Base-by-base conservation (phyloP, 2,888 invertebrate genomes). In the Agapetus fuscipes region DNA sequence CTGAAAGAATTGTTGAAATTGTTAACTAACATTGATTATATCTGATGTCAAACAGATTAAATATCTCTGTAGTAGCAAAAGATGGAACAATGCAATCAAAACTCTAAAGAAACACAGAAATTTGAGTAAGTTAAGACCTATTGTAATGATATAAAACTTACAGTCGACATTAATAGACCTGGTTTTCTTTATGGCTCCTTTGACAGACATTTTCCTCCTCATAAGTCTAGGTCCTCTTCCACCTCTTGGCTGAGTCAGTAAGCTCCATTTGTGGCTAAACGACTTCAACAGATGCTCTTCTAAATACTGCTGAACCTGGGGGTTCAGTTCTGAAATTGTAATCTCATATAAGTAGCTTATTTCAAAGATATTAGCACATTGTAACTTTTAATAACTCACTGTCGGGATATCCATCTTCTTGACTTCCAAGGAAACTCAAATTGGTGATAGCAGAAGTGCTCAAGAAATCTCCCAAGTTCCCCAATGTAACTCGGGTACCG, bases 361-460 rank as follows among this genome's bases (percentile, higher is more conserved):
- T 24, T 24, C 25, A 24, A 34, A 31, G 17, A 25, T 41, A 25
- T 20, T 30, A 42, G 27, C 34, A 6, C 27, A 25, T n/a, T n/a
- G n/a, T n/a, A n/a, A n/a, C n/a, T n/a, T 17, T 25, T 30, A 36
- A 36, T 27, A 37, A 74, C 73, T 78, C 62, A 73, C 83, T 82
- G 54, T 88, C 90, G 7, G 91, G 91, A 58, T 86, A 79, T 16
- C 93, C 93, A 50, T 90, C 89, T 61, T 94, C 93, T 49, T 89
- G 84, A 55, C 89, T 90, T 14, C 90, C 90, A 50, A 97, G 68
- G 58, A 96, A 97, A 61, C 94, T 95, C 50, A 98, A 71, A 63
- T 96, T 95, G 1, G 95, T 95, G 31, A 98, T 88, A 47, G 96
- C 97, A 2, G 97, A 97, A 0, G 98, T 99, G 54, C 85, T 95